Base-by-base conservation (phyloP, 2,888 invertebrate genomes). In the Caenorhabditis sinica region DNA sequence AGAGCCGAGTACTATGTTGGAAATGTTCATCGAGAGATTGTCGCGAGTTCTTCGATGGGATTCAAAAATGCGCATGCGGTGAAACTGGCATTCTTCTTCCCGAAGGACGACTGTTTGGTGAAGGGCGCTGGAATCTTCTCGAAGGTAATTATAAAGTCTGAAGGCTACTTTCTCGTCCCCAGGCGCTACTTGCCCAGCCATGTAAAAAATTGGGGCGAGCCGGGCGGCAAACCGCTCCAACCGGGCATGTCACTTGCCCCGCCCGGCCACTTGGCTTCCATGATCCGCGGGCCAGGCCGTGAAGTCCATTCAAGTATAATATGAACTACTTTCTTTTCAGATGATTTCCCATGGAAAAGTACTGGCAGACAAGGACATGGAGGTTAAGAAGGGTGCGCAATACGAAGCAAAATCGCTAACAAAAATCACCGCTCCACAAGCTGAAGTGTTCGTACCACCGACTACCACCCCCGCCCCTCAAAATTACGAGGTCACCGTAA, bases 21-120 rank as follows among this genome's bases (percentile, higher is more conserved):
- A 20, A 79, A 79, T 33, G 45, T 56, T 17, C 69, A 79, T 58
- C 71, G 79, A 23, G 79, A 79, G 65, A 20, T 63, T 45, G 79
- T 79, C 11, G 36, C 53, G 25, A 61, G 60, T n/a, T 33, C 28
- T n/a, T 63, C 65, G 25, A 6, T 4, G 1, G 71, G 71, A 11
- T 79, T 65, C 53, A 11, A 23, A 1, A 11, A 4, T 3, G 20
- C 17, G 0, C 23, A 63, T 5, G 53, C 72, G 0, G 1, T n/a
- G 8, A 4, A 25, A 23, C 40, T 79, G n/a, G 58, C 65, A 0
- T 71, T 79, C 56, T 56, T 79, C 25, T 79, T 79, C 25, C 65
- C 79, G 8, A 58, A 8, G 0, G 56, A 53, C 13, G 17, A 65
- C 5, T 79, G 79, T n/a, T 36, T 79, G 36, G 28, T 9, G n/a